phyloP scores from a whole-genome alignment of 2,113 vertebrate genomes.

The Alces alces region DNA sequence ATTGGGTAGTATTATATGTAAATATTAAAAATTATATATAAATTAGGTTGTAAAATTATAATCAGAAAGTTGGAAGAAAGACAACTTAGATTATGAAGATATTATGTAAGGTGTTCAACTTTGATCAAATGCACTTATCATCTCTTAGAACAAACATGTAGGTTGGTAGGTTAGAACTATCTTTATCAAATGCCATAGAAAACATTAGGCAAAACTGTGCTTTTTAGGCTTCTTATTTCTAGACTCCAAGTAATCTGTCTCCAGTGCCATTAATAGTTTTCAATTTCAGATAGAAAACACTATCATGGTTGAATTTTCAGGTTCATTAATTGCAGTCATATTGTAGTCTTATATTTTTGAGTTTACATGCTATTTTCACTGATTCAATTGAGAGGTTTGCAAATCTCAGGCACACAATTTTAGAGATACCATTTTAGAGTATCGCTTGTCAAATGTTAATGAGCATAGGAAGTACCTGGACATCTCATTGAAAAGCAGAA shows the following conservation, averaged over 20 bases:
- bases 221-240: background rate
- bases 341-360: background rate
- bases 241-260: background rate
- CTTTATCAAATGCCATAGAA: background rate
- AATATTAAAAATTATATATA: background rate
- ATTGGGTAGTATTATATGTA: background rate
- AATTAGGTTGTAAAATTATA: background rate
- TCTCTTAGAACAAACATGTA: background rate
- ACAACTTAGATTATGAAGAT: background rate
- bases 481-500: background rate
- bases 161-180: background rate
- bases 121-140: background rate
- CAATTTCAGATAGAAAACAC: background rate
- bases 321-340: background rate
- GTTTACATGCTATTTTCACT: background rate
- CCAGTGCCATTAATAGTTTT: background rate
- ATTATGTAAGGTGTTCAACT: background rate
- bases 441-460: background rate
- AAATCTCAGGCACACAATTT: background rate
- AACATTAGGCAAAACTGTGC: background rate
- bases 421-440: background rate
- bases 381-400: background rate
- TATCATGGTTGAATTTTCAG: background rate
- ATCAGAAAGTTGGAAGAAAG: background rate
- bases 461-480: background rate